A percentile compares a stretch with the other conserved stretches of the same genome.
phyloP scores from a whole-genome alignment of 2,888 invertebrate genomes.

The Emmelina monodactyla region DNA sequence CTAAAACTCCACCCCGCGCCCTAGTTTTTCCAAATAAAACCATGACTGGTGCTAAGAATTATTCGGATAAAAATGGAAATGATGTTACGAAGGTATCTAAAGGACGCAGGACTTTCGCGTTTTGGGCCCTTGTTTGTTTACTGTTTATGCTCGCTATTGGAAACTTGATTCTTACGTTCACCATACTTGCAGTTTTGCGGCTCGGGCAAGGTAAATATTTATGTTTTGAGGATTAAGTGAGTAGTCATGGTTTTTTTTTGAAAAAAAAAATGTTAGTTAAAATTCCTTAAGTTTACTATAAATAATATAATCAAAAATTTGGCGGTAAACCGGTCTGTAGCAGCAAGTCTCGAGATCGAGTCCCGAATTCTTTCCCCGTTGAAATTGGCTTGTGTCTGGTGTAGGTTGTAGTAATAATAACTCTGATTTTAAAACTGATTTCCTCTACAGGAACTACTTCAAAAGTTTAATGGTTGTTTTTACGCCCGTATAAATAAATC shows the following conservation, averaged over 20 bases:
- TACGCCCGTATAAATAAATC: too few species aligned
- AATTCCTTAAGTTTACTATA: not conserved
- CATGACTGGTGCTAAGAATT: conserved; percentile 31
- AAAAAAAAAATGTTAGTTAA: not conserved
- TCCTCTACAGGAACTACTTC: too few species aligned
- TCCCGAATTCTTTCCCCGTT: too few species aligned
- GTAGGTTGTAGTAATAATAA: too few species aligned
- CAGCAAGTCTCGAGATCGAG: too few species aligned
- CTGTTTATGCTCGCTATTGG: conserved; percentile 78
- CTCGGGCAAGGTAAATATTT: conserved; percentile 68
- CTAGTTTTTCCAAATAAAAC: conserved; percentile 31
- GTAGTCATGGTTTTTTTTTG: not conserved
- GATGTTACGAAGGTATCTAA: conserved; percentile 44
- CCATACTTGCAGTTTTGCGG: conserved; percentile 80
- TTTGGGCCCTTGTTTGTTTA: conserved; percentile 80
- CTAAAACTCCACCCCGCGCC: conserved; percentile 40
- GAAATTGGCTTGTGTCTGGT: too few species aligned
- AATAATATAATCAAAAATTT: too few species aligned
- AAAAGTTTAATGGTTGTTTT: too few species aligned
- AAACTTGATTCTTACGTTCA: conserved; percentile 80
- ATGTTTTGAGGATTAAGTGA: not conserved
- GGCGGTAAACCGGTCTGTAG: too few species aligned
- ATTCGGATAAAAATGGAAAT: conserved; percentile 55
- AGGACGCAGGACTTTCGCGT: conserved; percentile 72
- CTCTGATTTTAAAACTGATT: too few species aligned